Conservation (phyloP, 1,140 invertebrate species). For the Saxidomus purpurata region DNA sequence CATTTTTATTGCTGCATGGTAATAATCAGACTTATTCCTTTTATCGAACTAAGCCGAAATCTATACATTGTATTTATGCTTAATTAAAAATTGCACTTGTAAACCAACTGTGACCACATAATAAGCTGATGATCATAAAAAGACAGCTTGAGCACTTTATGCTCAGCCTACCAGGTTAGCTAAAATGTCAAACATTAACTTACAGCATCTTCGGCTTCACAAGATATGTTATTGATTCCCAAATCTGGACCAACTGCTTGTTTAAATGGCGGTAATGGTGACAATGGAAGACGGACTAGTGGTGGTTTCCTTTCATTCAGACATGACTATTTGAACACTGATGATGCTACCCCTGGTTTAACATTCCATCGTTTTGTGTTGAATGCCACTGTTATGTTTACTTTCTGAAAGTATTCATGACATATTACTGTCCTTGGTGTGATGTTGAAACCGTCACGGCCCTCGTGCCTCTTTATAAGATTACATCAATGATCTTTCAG, state of each 20-base stretch:
- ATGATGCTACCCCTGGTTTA: neutral
- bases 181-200: neutral
- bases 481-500: neutral
- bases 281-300: neutral
- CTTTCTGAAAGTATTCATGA: neutral
- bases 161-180: neutral
- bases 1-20: too few species aligned
- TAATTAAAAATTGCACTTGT: too few species aligned
- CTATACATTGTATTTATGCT: too few species aligned
- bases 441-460: neutral
- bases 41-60: too few species aligned
- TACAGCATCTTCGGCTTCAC: neutral
- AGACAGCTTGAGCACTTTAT: too few species aligned
- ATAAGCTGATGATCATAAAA: too few species aligned
- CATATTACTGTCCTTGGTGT: neutral
- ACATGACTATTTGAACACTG: neutral
- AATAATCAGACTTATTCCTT: too few species aligned
- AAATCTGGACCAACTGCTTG: neutral
- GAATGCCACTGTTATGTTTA: neutral
- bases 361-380: neutral
- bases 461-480: neutral
- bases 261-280: neutral
- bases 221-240: neutral
- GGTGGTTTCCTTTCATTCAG: neutral
- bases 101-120: too few species aligned